These are phyloP conservation scores for Caranx ignobilis DNA, from an alignment of 2,113 vertebrate genomes.

Conservation along the genomic window DNA sequence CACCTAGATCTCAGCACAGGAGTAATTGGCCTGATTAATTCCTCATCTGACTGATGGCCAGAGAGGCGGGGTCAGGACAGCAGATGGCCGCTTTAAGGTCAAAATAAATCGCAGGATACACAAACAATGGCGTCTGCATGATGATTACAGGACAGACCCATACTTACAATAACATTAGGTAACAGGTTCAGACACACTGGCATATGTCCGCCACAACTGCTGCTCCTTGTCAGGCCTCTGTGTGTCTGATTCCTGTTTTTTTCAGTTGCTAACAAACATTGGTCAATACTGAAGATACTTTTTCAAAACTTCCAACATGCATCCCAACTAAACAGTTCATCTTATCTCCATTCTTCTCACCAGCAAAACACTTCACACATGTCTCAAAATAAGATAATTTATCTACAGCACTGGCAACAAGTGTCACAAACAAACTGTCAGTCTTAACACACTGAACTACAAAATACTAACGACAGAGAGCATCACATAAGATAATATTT, in stretches of 20 bases:
- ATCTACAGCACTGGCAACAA: no score
- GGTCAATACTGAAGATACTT: no score
- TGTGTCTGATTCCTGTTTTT: background rate
- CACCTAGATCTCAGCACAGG: slow-evolving; percentile 62
- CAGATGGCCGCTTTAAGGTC: slow-evolving; percentile 74
- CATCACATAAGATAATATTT: no score
- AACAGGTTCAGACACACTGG: slow-evolving; percentile 30
- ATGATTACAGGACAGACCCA: slow-evolving; percentile 25
- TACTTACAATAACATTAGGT: slow-evolving; percentile 26
- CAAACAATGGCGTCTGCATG: slow-evolving; percentile 10
- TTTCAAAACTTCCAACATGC: no score
- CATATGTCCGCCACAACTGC: background rate
- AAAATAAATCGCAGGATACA: slow-evolving; percentile 28
- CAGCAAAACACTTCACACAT: no score
- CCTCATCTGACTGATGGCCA: slow-evolving; percentile 45
- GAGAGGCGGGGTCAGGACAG: slow-evolving; percentile 4
- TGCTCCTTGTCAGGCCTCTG: background rate
- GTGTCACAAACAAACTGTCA: no score
- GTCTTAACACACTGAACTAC: no score
- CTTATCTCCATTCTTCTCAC: no score
- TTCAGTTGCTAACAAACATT: no score
- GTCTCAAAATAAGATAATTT: no score
- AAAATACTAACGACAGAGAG: no score
- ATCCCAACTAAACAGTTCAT: no score
- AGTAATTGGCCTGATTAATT: slow-evolving; percentile 74